phyloP scores from a whole-genome alignment of 1,140 invertebrate genomes.

The Ridgeia piscesae region DNA sequence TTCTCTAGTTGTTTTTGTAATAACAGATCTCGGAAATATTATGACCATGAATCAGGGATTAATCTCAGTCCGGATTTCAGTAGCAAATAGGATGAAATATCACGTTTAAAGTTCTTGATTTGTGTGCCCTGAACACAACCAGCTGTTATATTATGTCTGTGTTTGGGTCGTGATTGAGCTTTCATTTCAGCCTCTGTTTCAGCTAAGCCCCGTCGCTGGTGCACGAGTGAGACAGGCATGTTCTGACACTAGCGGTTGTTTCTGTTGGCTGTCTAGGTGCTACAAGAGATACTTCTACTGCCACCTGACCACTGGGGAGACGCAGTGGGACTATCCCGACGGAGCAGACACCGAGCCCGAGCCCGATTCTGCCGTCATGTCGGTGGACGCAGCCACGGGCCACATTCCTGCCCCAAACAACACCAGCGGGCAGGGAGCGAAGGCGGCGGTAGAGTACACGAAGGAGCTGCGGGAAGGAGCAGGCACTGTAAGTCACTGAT shows the following conservation, averaged over 20 bases:
- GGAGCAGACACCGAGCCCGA: not conserved
- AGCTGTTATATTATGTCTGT: not conserved
- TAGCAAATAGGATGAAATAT: too few relatives aligned
- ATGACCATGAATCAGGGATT: not conserved
- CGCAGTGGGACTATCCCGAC: conserved; percentile 71
- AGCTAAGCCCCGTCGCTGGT: not conserved
- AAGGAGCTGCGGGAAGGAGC: not conserved
- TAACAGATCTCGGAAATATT: not conserved
- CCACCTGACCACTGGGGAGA: conserved; percentile 63
- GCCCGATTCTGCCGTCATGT: not conserved
- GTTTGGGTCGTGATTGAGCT: not conserved
- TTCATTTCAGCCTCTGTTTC: not conserved
- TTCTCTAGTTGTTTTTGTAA: not conserved
- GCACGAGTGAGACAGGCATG: not conserved
- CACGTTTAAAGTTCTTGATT: not conserved
- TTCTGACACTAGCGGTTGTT: not conserved
- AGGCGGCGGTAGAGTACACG: not conserved
- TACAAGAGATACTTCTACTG: conserved; percentile 73
- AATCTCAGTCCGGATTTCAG: too few relatives aligned
- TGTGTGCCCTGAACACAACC: not conserved
- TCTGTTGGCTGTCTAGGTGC: conserved; percentile 55
- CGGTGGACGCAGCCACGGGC: not conserved
- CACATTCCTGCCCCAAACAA: not conserved
- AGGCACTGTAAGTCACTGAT: not conserved
- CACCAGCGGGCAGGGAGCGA: not conserved